Conservation (phyloP, 2,113 vertebrate genomes). For the Chamaea fasciata region DNA sequence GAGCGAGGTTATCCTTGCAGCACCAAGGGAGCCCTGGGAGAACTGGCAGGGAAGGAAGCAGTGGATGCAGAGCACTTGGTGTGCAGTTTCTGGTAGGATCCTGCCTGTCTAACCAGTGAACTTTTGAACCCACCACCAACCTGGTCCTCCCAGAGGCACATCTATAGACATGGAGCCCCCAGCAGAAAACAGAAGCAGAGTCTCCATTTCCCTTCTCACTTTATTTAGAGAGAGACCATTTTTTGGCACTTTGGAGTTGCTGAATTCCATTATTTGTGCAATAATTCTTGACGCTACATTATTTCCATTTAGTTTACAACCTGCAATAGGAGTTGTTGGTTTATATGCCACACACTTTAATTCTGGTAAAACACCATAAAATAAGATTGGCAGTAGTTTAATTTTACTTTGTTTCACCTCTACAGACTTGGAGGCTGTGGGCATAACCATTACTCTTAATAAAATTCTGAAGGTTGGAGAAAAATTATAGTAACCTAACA, state of each 20-base stretch:
- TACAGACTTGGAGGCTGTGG: neutral
- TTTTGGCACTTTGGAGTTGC: neutral
- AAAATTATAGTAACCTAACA: neutral
- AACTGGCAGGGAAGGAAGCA: neutral
- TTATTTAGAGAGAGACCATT: neutral
- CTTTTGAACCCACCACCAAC: neutral
- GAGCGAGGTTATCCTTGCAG: neutral
- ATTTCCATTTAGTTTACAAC: neutral
- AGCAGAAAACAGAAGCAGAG: neutral
- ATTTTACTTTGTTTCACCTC: neutral
- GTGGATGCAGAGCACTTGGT: neutral
- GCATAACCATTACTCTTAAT: neutral
- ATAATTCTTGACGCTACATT: neutral
- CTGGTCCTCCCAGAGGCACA: neutral
- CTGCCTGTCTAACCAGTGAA: neutral
- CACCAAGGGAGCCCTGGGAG: neutral
- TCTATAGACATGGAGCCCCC: neutral
- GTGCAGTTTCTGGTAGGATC: accelerated
- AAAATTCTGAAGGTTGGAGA: neutral
- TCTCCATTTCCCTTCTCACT: neutral
- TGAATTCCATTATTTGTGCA: neutral
- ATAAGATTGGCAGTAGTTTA: neutral
- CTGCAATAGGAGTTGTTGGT: neutral
- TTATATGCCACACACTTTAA: neutral
- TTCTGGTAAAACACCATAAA: neutral